Percentiles rank a stretch among this genome's conserved stretches.
Evolutionary conservation across 2,888 invertebrate genomes (phyloP).

Genomic region (Tenthredo notha): DNA sequence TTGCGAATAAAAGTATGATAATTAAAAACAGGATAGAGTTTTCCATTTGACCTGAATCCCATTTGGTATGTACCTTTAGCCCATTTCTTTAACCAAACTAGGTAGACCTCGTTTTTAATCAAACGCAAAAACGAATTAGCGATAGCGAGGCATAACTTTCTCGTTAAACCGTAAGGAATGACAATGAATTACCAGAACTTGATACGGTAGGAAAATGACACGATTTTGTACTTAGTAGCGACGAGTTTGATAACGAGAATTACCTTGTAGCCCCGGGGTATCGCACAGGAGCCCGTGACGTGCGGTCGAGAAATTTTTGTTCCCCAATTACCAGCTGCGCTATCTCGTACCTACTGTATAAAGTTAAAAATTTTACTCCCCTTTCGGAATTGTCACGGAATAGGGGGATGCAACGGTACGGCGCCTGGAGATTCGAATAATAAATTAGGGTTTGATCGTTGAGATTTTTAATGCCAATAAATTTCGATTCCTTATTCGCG

Average conservation of each 20-base stretch:
- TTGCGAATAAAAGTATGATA: neutral
- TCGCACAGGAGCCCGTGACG: slow-evolving; percentile 25
- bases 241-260: slow-evolving; percentile 52
- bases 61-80: too few relatives aligned
- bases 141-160: slow-evolving; percentile 58
- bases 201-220: slow-evolving; percentile 44
- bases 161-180: slow-evolving; percentile 59
- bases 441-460: slow-evolving; percentile 45
- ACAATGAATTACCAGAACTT: slow-evolving; percentile 48
- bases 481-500: slow-evolving; percentile 19
- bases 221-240: slow-evolving; percentile 47
- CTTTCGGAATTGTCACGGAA: slow-evolving; percentile 39
- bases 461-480: slow-evolving; percentile 43
- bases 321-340: slow-evolving; percentile 29
- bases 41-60: too few relatives aligned
- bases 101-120: slow-evolving; percentile 22
- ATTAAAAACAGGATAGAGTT: neutral
- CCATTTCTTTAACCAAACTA: neutral
- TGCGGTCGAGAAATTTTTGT: slow-evolving; percentile 41
- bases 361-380: neutral
- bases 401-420: neutral
- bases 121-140: slow-evolving; percentile 35
- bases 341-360: neutral
- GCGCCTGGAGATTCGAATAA: neutral
- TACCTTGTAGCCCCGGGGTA: slow-evolving; percentile 36